Evolutionary conservation across 2,113 vertebrate genomes (phyloP).

Genomic region (Forbesichthys agassizii): DNA sequence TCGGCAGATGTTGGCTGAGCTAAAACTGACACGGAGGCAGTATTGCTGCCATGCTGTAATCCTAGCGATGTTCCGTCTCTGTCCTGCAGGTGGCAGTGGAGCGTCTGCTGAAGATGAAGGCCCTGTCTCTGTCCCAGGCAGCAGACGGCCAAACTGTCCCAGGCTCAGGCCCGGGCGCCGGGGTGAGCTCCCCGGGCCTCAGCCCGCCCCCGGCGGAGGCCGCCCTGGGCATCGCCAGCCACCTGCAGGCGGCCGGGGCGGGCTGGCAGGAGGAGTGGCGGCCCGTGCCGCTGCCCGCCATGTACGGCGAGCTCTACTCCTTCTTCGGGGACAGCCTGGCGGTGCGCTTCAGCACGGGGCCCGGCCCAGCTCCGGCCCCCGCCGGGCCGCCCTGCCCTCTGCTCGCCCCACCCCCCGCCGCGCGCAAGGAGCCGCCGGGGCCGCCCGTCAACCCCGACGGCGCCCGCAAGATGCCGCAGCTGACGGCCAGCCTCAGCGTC

Average conservation of each 20-base stretch:
- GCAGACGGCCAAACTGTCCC: constrained; percentile 39
- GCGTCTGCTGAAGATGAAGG: constrained; percentile 89
- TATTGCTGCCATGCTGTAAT: not conserved
- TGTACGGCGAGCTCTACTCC: constrained; percentile 89
- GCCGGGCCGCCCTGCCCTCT: constrained; percentile 27
- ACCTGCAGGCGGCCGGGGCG: constrained; percentile 72
- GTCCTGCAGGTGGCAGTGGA: constrained; percentile 86
- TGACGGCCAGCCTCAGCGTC: constrained; percentile 85
- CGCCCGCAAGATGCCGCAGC: constrained; percentile 89
- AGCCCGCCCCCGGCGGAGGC: constrained; percentile 78
- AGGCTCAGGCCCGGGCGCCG: constrained; percentile 49
- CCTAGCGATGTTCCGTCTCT: not conserved
- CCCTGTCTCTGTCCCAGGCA: constrained; percentile 65
- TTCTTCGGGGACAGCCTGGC: constrained; percentile 93
- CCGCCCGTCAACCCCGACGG: constrained; percentile 68
- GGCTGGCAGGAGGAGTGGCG: constrained; percentile 73
- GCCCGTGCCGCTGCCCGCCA: constrained; percentile 76
- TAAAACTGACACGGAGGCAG: not conserved
- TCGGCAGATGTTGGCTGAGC: too few species aligned
- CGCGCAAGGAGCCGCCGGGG: constrained; percentile 77
- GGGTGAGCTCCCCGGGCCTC: constrained; percentile 77
- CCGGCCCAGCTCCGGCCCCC: constrained; percentile 53
- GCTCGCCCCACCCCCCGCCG: constrained; percentile 32
- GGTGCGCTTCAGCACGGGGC: constrained; percentile 85
- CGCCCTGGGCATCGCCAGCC: constrained; percentile 73